Conservation (phyloP, 2,888 invertebrate genomes). For the Hedychridium roseum region DNA sequence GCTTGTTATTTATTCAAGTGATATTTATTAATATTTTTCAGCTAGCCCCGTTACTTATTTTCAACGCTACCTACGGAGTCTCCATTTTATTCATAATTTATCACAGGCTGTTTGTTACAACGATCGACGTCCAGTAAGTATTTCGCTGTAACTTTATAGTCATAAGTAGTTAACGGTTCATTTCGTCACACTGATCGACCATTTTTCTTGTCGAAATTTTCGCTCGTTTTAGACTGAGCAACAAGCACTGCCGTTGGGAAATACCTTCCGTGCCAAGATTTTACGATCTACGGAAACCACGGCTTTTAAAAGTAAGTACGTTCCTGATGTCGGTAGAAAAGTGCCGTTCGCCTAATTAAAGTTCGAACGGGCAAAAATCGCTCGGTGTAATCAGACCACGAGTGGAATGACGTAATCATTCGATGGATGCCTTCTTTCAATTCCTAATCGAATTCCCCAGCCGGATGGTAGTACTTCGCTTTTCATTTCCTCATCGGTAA, state of each 20-base stretch:
- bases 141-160: not conserved
- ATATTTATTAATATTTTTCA: constrained; percentile 48
- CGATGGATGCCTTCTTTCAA: no score
- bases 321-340: no score
- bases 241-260: constrained; percentile 43
- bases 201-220: not conserved
- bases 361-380: no score
- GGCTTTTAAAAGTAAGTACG: constrained; percentile 59
- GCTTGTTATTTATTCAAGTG: no score
- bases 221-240: not conserved
- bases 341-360: no score
- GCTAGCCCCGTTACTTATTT: constrained; percentile 45
- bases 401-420: no score
- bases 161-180: not conserved
- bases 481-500: not conserved
- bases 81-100: constrained; percentile 39
- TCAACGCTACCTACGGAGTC: constrained; percentile 24
- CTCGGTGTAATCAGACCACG: no score
- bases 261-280: constrained; percentile 45
- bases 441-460: no score
- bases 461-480: not conserved
- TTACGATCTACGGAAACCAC: constrained; percentile 62
- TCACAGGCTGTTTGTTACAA: constrained; percentile 47
- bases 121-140: constrained; percentile 60
- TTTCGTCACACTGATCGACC: constrained; percentile 1